phyloP scores from a whole-genome alignment of 2,888 invertebrate species.

The Amphimallon solstitiale region DNA sequence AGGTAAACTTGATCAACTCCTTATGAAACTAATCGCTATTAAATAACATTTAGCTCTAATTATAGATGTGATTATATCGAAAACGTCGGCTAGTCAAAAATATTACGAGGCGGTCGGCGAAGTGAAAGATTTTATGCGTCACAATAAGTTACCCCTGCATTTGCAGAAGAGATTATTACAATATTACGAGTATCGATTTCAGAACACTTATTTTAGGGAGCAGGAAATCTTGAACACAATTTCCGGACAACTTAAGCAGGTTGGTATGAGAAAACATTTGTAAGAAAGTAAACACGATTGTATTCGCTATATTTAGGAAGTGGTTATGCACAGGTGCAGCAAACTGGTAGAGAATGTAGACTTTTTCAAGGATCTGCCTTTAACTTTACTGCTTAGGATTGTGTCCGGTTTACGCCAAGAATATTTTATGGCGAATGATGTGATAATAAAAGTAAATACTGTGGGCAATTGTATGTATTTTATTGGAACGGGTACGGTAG shows the following conservation, averaged over 20 bases:
- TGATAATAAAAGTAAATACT: constrained; percentile 58
- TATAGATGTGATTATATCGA: constrained; percentile 34
- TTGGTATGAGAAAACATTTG: background rate
- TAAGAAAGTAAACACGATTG: background rate
- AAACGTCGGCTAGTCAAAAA: constrained; percentile 49
- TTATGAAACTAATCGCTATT: background rate
- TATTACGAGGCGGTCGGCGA: constrained; percentile 56
- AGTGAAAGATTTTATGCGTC: constrained; percentile 60
- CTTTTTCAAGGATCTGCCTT: constrained; percentile 59
- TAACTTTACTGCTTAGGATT: constrained; percentile 52
- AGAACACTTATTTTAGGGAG: constrained; percentile 61
- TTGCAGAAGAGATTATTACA: constrained; percentile 58
- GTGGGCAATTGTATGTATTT: constrained; percentile 60
- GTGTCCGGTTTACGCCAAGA: constrained; percentile 54
- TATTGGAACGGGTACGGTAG: constrained; percentile 62
- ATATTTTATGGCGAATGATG: constrained; percentile 60
- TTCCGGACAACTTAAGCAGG: constrained; percentile 34
- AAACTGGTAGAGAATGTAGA: constrained; percentile 58
- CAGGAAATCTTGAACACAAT: constrained; percentile 51
- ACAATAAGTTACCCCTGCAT: constrained; percentile 60
- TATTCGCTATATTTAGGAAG: constrained; percentile 3
- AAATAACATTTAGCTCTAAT: constrained; percentile 27
- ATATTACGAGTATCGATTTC: constrained; percentile 61
- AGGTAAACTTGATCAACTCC: background rate
- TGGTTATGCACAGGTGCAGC: constrained; percentile 64